phyloP scores from a whole-genome alignment of 2,797 vertebrate genomes.

The Acropternis orthonyx region DNA sequence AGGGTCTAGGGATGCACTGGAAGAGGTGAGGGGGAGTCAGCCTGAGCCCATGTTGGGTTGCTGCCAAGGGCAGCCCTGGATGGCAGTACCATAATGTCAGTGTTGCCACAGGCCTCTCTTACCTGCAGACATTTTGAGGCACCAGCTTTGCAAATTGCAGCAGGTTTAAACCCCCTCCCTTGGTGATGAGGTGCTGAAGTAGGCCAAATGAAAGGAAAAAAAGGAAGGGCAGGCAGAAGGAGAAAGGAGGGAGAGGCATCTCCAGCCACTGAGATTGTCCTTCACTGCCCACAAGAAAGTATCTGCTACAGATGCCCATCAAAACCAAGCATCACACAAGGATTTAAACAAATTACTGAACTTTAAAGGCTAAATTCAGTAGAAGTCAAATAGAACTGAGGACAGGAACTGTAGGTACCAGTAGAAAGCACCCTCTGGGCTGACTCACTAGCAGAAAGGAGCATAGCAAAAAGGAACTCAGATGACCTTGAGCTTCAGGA shows the following conservation, averaged over 20 bases:
- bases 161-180: neutral
- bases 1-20: neutral
- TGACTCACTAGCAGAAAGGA: neutral
- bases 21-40: neutral
- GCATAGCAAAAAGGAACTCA: neutral
- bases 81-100: rapidly evolving
- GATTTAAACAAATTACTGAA: neutral
- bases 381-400: neutral
- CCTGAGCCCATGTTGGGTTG: rapidly evolving
- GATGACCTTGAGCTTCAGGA: neutral
- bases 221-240: neutral
- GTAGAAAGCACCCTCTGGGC: neutral
- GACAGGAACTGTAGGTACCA: neutral
- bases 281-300: neutral
- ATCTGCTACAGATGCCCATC: neutral
- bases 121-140: neutral
- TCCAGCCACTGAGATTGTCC: neutral
- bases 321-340: neutral
- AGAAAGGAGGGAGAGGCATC: neutral
- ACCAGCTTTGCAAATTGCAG: neutral
- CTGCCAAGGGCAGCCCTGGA: neutral
- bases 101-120: neutral
- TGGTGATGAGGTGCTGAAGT: neutral
- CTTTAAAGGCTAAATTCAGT: neutral
- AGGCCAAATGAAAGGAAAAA: neutral